These are phyloP conservation scores for Trypoxylus dichotomus DNA, from an alignment of 1,140 invertebrate species.

Conservation along the genomic window DNA sequence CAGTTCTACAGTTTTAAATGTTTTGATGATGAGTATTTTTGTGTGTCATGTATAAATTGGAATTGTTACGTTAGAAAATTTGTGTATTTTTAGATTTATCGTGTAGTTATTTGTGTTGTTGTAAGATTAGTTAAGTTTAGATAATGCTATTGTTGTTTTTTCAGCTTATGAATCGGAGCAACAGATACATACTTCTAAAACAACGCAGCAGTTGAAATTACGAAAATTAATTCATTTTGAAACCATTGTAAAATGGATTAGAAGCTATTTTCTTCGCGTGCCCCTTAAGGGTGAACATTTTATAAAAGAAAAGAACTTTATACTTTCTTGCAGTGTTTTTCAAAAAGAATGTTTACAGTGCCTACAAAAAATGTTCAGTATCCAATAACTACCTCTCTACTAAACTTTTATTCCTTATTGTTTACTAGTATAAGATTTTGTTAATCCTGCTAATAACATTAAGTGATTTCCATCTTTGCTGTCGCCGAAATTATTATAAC, in stretches of 20 bases:
- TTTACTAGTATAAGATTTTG: too few species aligned
- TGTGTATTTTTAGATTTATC: conserved; percentile 12
- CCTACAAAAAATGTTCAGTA: too few species aligned
- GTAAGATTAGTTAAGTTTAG: conserved; percentile 8
- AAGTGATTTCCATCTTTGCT: too few species aligned
- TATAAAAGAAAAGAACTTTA: too few species aligned
- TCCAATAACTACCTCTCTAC: too few species aligned
- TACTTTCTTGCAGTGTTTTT: too few species aligned
- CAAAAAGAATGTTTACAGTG: too few species aligned
- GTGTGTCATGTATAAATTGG: conserved; percentile 16
- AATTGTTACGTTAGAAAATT: not conserved
- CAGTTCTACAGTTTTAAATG: not conserved
- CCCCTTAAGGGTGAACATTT: too few species aligned
- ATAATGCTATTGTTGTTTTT: conserved; percentile 14
- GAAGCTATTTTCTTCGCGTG: not conserved
- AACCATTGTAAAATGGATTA: not conserved
- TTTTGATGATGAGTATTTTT: not conserved
- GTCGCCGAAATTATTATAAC: too few species aligned
- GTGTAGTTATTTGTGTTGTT: conserved; percentile 18
- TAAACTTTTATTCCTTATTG: too few species aligned
- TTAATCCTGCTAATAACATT: too few species aligned
- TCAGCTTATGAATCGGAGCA: not conserved
- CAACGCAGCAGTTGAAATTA: not conserved
- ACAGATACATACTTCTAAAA: not conserved
- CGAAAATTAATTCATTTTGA: not conserved